Conservation (phyloP, 53 echinoderm and acorn worm genomes). For the Apostichopus leukothele region DNA sequence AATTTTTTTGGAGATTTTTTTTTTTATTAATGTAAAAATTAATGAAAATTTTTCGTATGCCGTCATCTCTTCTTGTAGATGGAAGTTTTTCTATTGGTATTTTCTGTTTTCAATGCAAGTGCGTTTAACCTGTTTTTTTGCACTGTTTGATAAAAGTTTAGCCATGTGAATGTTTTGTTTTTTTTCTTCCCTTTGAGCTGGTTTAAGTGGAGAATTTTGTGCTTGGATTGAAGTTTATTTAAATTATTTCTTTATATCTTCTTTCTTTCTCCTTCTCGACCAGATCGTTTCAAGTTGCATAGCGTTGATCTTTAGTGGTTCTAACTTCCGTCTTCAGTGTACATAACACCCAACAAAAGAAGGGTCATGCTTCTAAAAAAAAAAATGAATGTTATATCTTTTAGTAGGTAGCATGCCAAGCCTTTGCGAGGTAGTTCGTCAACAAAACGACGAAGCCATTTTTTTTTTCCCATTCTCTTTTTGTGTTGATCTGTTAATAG, state of each 20-base stretch:
- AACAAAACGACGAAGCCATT: background rate
- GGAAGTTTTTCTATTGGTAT: no score
- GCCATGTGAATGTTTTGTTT: no score
- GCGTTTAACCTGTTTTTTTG: no score
- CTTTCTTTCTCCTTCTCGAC: background rate
- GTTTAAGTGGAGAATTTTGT: background rate
- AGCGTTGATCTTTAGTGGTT: background rate
- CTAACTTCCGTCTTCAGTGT: constrained; percentile 3
- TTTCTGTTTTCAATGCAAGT: no score
- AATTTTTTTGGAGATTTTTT: no score
- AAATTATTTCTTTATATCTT: constrained; percentile 1
- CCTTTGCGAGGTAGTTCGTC: background rate
- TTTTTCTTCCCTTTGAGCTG: no score
- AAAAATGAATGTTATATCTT: background rate
- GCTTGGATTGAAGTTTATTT: constrained; percentile 6
- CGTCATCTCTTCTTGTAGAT: no score
- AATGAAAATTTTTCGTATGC: no score
- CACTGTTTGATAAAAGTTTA: no score
- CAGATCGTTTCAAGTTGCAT: background rate
- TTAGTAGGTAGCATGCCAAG: background rate
- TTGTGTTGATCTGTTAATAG: constrained; percentile 2
- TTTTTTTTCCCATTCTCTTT: background rate
- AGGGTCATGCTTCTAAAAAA: background rate
- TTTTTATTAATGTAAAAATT: no score
- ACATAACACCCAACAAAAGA: background rate